A percentile compares a stretch with the other conserved stretches of the same genome.
These are phyloP conservation scores for Apeira syringaria DNA, from an alignment of 2,888 invertebrate species.

Conservation along the genomic window DNA sequence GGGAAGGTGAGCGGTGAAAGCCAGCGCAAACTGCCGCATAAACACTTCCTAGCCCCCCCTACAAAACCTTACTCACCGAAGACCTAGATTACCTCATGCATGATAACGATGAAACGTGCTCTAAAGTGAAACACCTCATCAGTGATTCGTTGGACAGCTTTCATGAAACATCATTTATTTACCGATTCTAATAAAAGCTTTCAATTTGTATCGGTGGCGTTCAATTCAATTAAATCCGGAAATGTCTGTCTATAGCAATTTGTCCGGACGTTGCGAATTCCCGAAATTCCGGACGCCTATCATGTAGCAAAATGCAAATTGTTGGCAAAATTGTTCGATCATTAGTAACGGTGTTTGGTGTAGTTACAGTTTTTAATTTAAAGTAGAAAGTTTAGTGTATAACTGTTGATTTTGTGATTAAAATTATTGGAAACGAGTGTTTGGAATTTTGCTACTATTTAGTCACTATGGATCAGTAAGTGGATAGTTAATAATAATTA, in stretches of 20 bases:
- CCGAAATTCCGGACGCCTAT: conserved; percentile 12
- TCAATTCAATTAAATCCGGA: conserved; percentile 18
- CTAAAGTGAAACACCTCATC: conserved; percentile 1
- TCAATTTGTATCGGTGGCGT: conserved; percentile 18
- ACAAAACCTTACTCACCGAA: too few species aligned
- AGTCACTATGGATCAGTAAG: too few species aligned
- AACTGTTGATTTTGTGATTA: not conserved
- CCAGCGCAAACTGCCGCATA: too few species aligned
- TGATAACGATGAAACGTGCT: not conserved
- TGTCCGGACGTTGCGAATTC: conserved; percentile 6
- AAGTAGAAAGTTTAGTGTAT: too few species aligned
- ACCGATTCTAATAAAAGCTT: conserved; percentile 16
- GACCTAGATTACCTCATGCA: too few species aligned
- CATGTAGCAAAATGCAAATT: conserved; percentile 12
- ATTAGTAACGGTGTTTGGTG: conserved; percentile 14
- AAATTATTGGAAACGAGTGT: not conserved
- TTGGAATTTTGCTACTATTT: too few species aligned
- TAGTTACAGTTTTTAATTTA: conserved; percentile 8
- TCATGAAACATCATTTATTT: conserved; percentile 9
- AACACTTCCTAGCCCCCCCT: too few species aligned
- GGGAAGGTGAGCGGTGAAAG: too few species aligned
- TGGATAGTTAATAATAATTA: too few species aligned
- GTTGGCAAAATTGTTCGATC: conserved; percentile 17
- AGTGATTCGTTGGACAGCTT: conserved; percentile 5
- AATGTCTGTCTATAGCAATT: conserved; percentile 6